Base-by-base conservation (phyloP, 2,888 invertebrate genomes). In the Adelphocoris suturalis region DNA sequence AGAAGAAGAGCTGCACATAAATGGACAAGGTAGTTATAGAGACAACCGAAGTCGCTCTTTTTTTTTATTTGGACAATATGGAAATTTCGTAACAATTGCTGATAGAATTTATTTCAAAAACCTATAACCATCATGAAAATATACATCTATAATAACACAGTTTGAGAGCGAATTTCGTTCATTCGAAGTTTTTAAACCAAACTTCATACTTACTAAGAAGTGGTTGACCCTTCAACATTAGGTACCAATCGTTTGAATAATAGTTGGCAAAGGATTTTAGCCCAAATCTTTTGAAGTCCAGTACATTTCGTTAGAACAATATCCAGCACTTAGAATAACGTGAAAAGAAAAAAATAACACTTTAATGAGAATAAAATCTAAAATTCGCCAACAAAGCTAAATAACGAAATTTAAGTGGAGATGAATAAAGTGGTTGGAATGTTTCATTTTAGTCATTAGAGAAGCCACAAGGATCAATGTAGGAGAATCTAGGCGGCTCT, bases 71-170 rank as follows among this genome's bases (percentile, higher is more conserved):
- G 19, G 37, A 78, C 28, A 37, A 78, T 46, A 46, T 47, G 78
- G 78, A 78, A 0, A 78, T 46, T 78, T 78, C 46, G 11, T 37
- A 78, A 78, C 78, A 78, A 68, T 78, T n/a, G 0, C 47, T n/a
- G 78, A 78, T 78, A 78, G n/a, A 78, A 37, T 78, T 78, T 78
- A 46, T 46, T 78, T 78, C 28, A 76, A 78, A 78, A 37, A 78
- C 37, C 78, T 37, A 78, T 47, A 78, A 78, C 78, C 46, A 46
- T 76, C 11, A 28, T 78, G 78, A 78, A 78, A 78, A 78, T 78
- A 78, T 78, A 78, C 19, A 68, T 68, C 68, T 68, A 23, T 68
- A 68, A 68, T 68, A 23, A 68, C 68, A 78, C 78, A 78, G 46
- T 78, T 47, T n/a, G 47, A 46, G 47, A 78, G 78, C 37, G 78